Evolutionary conservation across 2,113 vertebrate genomes (phyloP).

Genomic region (Cochlearius cochlearius): DNA sequence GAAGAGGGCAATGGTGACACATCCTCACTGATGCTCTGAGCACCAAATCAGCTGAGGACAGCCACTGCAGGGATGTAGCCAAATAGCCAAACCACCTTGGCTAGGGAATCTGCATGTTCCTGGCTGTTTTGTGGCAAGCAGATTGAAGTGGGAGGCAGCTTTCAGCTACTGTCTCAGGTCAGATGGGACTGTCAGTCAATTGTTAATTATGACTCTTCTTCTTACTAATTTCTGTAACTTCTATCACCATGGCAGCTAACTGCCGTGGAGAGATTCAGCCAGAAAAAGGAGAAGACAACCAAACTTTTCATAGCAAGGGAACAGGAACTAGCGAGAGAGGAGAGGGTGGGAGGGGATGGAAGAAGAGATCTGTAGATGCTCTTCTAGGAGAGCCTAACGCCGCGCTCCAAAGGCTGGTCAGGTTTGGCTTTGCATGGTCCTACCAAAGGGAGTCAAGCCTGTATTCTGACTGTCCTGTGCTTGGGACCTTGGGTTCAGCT

Average conservation of each 20-base stretch:
- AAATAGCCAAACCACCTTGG: constrained; percentile 41
- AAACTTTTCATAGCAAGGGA: constrained; percentile 43
- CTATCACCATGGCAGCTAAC: constrained; percentile 67
- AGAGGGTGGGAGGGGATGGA: background rate
- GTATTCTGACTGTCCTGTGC: background rate
- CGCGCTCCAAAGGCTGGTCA: background rate
- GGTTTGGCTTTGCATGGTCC: background rate
- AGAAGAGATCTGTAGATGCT: background rate
- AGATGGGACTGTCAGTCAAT: constrained; percentile 68
- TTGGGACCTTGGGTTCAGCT: background rate
- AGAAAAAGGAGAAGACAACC: constrained; percentile 63
- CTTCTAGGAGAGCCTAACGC: background rate
- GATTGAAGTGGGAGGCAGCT: constrained; percentile 66
- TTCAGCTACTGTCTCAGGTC: constrained; percentile 64
- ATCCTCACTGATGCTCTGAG: background rate
- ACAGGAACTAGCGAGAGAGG: background rate
- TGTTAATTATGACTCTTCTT: constrained; percentile 67
- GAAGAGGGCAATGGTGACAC: constrained; percentile 67
- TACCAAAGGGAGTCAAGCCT: background rate
- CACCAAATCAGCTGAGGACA: constrained; percentile 23
- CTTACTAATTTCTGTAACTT: constrained; percentile 67
- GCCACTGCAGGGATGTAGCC: background rate
- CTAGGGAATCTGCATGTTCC: constrained; percentile 31
- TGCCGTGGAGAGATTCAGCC: constrained; percentile 44
- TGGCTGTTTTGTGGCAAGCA: constrained; percentile 57